These are phyloP conservation scores for Camelus dromedarius DNA, from an alignment of 2,113 vertebrate species.

Conservation along the genomic window DNA sequence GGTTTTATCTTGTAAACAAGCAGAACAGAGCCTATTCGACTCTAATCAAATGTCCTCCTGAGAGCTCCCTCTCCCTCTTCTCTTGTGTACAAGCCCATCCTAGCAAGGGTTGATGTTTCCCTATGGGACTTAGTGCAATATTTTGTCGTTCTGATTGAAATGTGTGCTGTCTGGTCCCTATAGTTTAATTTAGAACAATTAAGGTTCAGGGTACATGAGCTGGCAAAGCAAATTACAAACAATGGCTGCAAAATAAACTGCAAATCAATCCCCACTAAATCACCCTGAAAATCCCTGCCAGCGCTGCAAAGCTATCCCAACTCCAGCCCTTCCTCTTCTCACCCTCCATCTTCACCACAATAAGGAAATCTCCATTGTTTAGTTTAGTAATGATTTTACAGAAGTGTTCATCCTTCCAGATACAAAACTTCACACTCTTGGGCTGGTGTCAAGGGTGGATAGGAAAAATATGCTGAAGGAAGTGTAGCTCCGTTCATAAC, in stretches of 20 bases:
- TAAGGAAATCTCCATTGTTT: slow-evolving; percentile 74
- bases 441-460: background rate
- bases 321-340: slow-evolving; percentile 81
- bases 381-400: slow-evolving; percentile 70
- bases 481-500: background rate
- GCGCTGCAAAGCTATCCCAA: slow-evolving; percentile 83
- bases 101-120: slow-evolving; percentile 81
- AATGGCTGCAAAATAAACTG: slow-evolving; percentile 89
- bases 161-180: slow-evolving; percentile 88
- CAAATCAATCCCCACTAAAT: slow-evolving; percentile 91
- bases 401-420: slow-evolving; percentile 69
- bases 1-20: slow-evolving; percentile 62
- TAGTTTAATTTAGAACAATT: slow-evolving; percentile 93
- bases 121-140: slow-evolving; percentile 87
- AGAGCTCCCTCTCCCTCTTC: slow-evolving; percentile 81
- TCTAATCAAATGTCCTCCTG: slow-evolving; percentile 83
- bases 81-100: slow-evolving; percentile 76
- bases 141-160: slow-evolving; percentile 90
- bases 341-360: slow-evolving; percentile 66
- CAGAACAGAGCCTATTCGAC: slow-evolving; percentile 80
- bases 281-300: slow-evolving; percentile 88
- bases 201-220: slow-evolving; percentile 90
- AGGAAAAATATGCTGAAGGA: background rate
- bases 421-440: slow-evolving; percentile 52
- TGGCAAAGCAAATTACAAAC: slow-evolving; percentile 91